These are phyloP conservation scores for Periplaneta americana DNA, from an alignment of 1,140 invertebrate genomes.

Conservation along the genomic window DNA sequence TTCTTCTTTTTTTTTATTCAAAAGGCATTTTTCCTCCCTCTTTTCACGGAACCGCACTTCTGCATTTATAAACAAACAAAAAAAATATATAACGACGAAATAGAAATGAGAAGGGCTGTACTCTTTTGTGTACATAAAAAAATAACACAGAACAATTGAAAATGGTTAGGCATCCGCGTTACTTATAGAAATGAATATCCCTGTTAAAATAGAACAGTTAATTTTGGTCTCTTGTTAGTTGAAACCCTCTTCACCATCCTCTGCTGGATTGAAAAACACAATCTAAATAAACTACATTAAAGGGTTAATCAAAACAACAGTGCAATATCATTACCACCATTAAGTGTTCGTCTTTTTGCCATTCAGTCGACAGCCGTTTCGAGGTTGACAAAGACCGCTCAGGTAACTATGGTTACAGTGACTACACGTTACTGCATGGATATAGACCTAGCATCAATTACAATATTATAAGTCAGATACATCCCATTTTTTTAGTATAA, in stretches of 20 bases:
- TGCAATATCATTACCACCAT: too few relatives aligned
- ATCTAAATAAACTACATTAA: not conserved
- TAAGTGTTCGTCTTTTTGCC: too few relatives aligned
- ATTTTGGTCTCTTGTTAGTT: not conserved
- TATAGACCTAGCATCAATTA: too few relatives aligned
- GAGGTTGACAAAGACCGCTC: too few relatives aligned
- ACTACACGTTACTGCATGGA: too few relatives aligned
- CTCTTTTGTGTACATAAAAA: not conserved
- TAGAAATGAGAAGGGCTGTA: not conserved
- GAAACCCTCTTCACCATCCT: too few relatives aligned
- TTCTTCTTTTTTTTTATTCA: not conserved
- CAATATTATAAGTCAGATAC: too few relatives aligned
- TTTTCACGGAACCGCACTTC: not conserved
- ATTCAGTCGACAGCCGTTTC: too few relatives aligned
- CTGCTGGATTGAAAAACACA: not conserved
- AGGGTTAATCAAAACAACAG: not conserved
- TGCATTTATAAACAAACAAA: not conserved
- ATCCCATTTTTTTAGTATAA: too few relatives aligned
- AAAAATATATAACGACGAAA: not conserved
- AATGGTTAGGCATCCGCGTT: not conserved
- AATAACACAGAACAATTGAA: not conserved
- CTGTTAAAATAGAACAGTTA: not conserved
- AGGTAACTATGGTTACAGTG: too few relatives aligned
- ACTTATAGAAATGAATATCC: not conserved
- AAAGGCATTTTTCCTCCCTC: not conserved